Base-by-base conservation (phyloP, 92 coral and sea anemone genomes). In the Porites cylindrica region DNA sequence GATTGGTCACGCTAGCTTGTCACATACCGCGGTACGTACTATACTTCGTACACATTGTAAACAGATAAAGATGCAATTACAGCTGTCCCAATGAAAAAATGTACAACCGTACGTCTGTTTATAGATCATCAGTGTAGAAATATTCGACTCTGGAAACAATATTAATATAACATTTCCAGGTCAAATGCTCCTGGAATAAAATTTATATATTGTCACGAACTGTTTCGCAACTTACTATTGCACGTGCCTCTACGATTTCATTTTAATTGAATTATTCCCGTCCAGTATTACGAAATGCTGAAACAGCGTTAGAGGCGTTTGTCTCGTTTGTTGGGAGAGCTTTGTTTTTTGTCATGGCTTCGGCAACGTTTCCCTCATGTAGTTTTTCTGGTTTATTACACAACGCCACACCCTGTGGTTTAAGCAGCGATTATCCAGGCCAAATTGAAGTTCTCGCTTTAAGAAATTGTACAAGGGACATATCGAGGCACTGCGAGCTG, bases 101-200 rank as follows among this genome's bases (percentile, higher is more conserved):
- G 75, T 70, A 29, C 52, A 70, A 70, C 52, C 75, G 52, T 70
- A 26, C 75, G 52, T 73, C 78, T 73, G 78, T 73, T 54, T 75
- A 73, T 50, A 73, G 78, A 73, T 73, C 76, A 72, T 72, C 76
- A 72, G 76, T 72, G 62, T 51, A 73, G 78, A 73, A 73, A 73
- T 73, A 73, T 73, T 73, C 10, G 78, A 73, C 78, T 73, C 38
- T 50, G 26, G 78, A 26, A 72, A 72, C 76, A 72, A 72, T 72
- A 72, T 32, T 72, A 72, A 70, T 70, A 29, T 29, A 70, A 70
- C 75, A 29, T 32, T 70, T 6, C 52, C 75, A 70, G 75, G 75
- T 70, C 75, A 70, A 70, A 70, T 70, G 75, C 75, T 70, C 75
- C 75, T 26, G 75, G 75, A 70, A 70, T 70, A 70, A 26, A 26